Evolutionary conservation across 2,888 invertebrate genomes (phyloP), one percentile per base, ranked within the genome.

Genomic region (Spilosoma lubricipeda): DNA sequence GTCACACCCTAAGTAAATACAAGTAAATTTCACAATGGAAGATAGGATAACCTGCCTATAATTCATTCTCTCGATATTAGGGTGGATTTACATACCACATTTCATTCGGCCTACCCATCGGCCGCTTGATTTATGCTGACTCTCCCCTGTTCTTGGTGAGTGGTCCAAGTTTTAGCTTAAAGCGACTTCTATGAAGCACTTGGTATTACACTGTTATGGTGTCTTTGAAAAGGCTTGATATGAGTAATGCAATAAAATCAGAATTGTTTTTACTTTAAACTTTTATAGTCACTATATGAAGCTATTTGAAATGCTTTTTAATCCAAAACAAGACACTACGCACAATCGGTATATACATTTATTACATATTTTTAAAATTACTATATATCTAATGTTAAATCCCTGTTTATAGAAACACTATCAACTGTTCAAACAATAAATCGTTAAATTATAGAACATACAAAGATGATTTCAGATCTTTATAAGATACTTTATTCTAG

Each of bases 1-100:
- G 56, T 48, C 66, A 56, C 45, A 66, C 36, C 73, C 69, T 30
- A 67, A 63, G 45, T 39, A 72, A 71, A 52, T 67, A 65, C 75
- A 67, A 80, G 81, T 78, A 82, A 81, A 84, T 82, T 75, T 83
- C 83, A 89, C 90, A 88, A 89, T 85, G 87, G 88, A 80, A 84
- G 85, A 78, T 80, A 79, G 85, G 88, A 90, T 91, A 90, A 89
- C 90, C 88, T 85, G 82, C 77, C 88, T 77, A 90, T 91, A 91
- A 91, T 86, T 91, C 90, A 91, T 91, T 85, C 84, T 80, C 73
- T 86, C 87, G 86, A 90, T 90, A 90, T 90, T 89, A 88, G 86
- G 88, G 89, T 77, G 88, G 87, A 91, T 92, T 92, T 92, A 90
- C 92, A 92, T 92, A 91, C 88, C 90, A 85, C 90, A 88, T 89